Base-by-base conservation (phyloP, 2,888 invertebrate species). In the Amphipoea oculea region DNA sequence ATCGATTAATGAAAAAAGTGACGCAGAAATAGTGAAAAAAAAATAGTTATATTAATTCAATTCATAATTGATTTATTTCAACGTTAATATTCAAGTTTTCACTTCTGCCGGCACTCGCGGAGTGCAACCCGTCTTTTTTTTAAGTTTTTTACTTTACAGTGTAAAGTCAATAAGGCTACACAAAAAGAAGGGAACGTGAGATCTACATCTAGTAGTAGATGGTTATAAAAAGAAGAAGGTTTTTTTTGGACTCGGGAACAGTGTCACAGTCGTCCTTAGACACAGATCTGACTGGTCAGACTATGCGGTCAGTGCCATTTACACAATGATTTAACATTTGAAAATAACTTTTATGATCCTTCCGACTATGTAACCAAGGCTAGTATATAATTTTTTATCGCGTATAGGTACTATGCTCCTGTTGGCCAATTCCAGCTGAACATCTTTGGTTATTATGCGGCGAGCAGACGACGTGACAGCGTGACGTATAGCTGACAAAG, bases 401-500 rank as follows among this genome's bases (percentile, higher is more conserved):
- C 40, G 48, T 51, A 20, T 42, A 65, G 5, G 36, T 40, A 60
- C 51, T 20, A 14, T 45, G 40, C 45, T 29, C 67, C 42, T 70
- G 67, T 78, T 74, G 65, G 36, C 42, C 57, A 66, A 62, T 68
- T 45, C 67, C 60, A 76, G 63, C 42, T 74, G 6, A 77, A 79
- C 57, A 76, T 87, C 76, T 87, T 69, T 48, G 57, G 73, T 62
- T 78, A 82, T 77, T 68, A 77, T 79, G 71, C 69, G 51, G 57
- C 51, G 66, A 73, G 66, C 79, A 86, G 76, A 57, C 40, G 68
- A 77, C 54, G 68, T 20, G 62, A 48, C 62, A 78, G 79, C 74
- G 73, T 79, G 86, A 86, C 71, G 77, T 79, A 83, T 81, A 60
- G 83, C 86, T 88, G 86, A 87, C 86, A 83, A 73, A 76, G 88